These are phyloP conservation scores for Fabriciana adippe DNA, from an alignment of 2,888 invertebrate genomes.

Conservation along the genomic window DNA sequence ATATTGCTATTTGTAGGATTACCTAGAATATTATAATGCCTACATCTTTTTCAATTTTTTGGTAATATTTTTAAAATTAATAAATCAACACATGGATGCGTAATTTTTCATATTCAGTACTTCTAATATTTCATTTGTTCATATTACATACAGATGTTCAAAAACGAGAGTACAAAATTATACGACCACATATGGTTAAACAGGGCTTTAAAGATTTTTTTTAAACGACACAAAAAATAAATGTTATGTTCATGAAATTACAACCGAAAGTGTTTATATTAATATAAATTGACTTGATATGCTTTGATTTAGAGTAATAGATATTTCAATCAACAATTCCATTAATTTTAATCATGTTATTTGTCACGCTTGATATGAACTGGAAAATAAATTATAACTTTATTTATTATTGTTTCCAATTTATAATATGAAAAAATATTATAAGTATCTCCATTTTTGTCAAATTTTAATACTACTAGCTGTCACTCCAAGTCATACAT, in stretches of 20 bases:
- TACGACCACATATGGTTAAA: conserved; percentile 5
- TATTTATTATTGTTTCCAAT: too few relatives aligned
- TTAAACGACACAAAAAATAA: not conserved
- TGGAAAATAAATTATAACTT: too few relatives aligned
- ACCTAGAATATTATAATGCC: too few relatives aligned
- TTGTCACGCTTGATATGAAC: too few relatives aligned
- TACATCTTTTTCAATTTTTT: not conserved
- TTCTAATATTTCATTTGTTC: conserved; percentile 7
- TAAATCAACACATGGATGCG: not conserved
- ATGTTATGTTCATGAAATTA: not conserved
- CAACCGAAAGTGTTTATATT: not conserved
- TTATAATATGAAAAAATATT: too few relatives aligned
- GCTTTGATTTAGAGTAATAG: not conserved
- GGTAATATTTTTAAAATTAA: not conserved
- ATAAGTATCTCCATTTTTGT: too few relatives aligned
- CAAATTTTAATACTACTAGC: too few relatives aligned
- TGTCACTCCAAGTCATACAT: too few relatives aligned
- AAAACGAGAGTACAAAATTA: conserved; percentile 3
- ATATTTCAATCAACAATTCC: too few relatives aligned
- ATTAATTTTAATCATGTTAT: too few relatives aligned
- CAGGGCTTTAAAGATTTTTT: not conserved
- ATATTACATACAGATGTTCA: not conserved
- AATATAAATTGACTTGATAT: not conserved
- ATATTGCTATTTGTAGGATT: too few relatives aligned
- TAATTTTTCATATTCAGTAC: not conserved